phyloP scores from a whole-genome alignment of 2,888 invertebrate genomes.

The Hofmannophila pseudospretella region DNA sequence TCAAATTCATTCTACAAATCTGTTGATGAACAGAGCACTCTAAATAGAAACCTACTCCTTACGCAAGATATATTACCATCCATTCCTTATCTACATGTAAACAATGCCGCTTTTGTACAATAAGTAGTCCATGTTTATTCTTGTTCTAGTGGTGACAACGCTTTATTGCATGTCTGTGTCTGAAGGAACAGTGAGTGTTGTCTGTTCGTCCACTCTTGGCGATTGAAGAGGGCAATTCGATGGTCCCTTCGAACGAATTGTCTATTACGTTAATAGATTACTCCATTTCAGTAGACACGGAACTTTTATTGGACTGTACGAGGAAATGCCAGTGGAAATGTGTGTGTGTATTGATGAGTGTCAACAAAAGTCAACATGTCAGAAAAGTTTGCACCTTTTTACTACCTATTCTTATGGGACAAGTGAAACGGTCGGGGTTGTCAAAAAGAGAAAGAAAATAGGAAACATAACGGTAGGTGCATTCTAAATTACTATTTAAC shows the following conservation, averaged over 20 bases:
- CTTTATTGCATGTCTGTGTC: conserved; percentile 1
- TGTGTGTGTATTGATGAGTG: background rate
- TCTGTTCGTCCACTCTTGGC: conserved; percentile 11
- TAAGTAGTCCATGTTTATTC: background rate
- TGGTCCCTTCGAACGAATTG: conserved; percentile 14
- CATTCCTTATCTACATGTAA: background rate
- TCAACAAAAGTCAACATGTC: too few species aligned
- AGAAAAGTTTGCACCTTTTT: too few species aligned
- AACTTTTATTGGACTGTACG: background rate
- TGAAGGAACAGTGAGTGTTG: conserved; percentile 9
- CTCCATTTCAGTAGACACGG: conserved; percentile 4
- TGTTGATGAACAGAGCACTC: too few species aligned
- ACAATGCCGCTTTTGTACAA: background rate
- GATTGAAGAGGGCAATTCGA: conserved; percentile 14
- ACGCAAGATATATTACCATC: background rate
- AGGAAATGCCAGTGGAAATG: background rate
- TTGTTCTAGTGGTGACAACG: background rate
- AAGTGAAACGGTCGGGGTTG: too few species aligned
- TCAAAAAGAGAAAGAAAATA: too few species aligned
- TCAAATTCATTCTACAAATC: too few species aligned
- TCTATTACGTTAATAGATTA: conserved; percentile 9
- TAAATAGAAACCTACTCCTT: too few species aligned
- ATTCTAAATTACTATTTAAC: too few species aligned
- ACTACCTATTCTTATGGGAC: too few species aligned
- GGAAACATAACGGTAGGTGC: too few species aligned